Conservation (phyloP, 35 echinoderm and acorn worm species). For the Eucidaris tribuloides region DNA sequence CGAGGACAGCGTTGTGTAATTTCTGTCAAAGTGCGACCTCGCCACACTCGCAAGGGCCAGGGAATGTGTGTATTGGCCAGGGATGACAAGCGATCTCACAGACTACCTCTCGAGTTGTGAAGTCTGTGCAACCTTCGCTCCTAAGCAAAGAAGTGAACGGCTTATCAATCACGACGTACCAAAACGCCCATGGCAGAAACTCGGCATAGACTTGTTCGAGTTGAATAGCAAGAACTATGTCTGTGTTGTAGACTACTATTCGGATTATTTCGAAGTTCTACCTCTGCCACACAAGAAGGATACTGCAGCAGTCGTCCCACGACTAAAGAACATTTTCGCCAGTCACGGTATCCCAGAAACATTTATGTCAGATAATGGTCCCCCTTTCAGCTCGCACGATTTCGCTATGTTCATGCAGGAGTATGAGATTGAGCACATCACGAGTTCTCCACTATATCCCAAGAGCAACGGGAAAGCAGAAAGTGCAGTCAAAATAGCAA, state of each 20-base stretch:
- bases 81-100: not conserved
- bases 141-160: conserved; percentile 43
- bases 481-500: conserved; percentile 50
- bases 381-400: conserved; percentile 36
- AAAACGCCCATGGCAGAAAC: conserved; percentile 60
- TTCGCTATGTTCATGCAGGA: conserved; percentile 38
- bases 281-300: too few species aligned
- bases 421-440: conserved; percentile 47
- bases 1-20: conserved; percentile 14
- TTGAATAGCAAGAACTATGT: too few species aligned
- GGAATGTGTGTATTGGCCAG: conserved; percentile 50
- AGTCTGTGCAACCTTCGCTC: conserved; percentile 14
- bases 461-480: conserved; percentile 62
- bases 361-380: conserved; percentile 70
- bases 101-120: conserved; percentile 21
- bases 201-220: too few species aligned
- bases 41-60: conserved; percentile 38
- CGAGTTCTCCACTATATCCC: conserved; percentile 53
- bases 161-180: too few species aligned
- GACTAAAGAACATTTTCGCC: conserved; percentile 47
- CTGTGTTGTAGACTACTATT: too few species aligned
- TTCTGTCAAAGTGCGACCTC: not conserved
- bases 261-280: too few species aligned
- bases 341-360: conserved; percentile 63
- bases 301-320: conserved; percentile 44